Conservation (phyloP, 92 coral and sea anemone genomes). For the Heliopora coerulea region DNA sequence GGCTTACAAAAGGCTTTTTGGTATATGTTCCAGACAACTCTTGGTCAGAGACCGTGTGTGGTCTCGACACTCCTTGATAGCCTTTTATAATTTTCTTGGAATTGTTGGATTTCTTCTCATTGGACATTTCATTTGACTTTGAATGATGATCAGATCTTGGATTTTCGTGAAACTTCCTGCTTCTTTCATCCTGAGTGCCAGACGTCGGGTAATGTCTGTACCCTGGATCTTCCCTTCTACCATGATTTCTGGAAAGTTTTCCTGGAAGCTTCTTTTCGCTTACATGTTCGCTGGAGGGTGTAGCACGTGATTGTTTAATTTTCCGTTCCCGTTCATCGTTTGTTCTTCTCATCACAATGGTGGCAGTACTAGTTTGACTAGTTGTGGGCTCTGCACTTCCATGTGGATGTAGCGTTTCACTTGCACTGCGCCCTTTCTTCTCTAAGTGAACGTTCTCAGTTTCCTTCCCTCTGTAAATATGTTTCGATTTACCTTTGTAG, state of each 20-base stretch:
- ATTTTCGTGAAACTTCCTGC: neutral
- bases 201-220: neutral
- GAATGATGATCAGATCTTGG: neutral
- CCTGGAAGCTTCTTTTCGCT: neutral
- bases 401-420: neutral
- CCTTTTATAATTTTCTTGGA: neutral
- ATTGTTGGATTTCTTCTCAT: neutral
- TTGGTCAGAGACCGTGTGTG: neutral
- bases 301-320: neutral
- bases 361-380: neutral
- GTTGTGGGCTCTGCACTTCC: neutral
- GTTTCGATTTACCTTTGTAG: neutral
- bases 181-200: conserved; percentile 5
- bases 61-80: neutral
- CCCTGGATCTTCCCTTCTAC: neutral
- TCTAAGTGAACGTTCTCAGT: neutral
- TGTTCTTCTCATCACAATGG: neutral
- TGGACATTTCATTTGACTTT: neutral
- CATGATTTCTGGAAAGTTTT: neutral
- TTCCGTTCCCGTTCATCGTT: neutral
- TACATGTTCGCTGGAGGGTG: neutral
- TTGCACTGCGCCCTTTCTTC: too few relatives aligned
- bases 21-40: neutral
- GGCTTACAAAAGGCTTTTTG: conserved; percentile 9
- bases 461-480: neutral